phyloP scores from a whole-genome alignment of 2,888 invertebrate species.

The Keiferia lycopersicella region DNA sequence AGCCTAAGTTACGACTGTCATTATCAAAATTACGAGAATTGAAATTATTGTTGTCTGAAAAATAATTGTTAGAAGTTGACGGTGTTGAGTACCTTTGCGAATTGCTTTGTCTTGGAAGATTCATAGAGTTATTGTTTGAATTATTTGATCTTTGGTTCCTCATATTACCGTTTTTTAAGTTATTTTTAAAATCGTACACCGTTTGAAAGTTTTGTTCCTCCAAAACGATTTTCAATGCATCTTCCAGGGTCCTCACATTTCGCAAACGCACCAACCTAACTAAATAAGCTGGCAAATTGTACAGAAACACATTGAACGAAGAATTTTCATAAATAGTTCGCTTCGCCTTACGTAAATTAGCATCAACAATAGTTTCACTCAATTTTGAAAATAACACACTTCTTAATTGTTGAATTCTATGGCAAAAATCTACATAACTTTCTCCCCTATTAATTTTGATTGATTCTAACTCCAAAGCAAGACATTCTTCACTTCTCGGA shows the following conservation, averaged over 20 bases:
- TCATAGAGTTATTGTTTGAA: too few relatives aligned
- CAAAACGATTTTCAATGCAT: conserved; percentile 29
- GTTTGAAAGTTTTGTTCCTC: conserved; percentile 30
- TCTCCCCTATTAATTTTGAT: conserved; percentile 29
- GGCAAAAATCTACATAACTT: conserved; percentile 33
- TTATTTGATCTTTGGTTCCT: too few relatives aligned
- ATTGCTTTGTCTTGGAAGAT: background rate
- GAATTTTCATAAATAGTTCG: conserved; percentile 28
- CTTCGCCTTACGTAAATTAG: too few relatives aligned
- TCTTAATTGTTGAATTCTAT: conserved; percentile 32
- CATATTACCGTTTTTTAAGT: background rate
- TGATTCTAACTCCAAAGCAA: conserved; percentile 29
- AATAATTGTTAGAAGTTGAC: background rate
- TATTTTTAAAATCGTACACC: conserved; percentile 16
- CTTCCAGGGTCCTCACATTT: conserved; percentile 28
- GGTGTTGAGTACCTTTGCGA: background rate
- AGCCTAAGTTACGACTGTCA: too few relatives aligned
- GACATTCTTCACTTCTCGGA: conserved; percentile 31
- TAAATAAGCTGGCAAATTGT: conserved; percentile 31
- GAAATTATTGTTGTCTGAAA: background rate
- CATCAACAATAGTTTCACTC: conserved; percentile 11
- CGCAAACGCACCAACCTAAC: conserved; percentile 29
- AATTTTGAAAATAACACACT: conserved; percentile 31
- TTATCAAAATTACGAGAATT: background rate
- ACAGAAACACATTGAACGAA: conserved; percentile 30